Base-by-base conservation (phyloP, 64 coral and sea anemone genomes). In the Actinia tenebrosa region DNA sequence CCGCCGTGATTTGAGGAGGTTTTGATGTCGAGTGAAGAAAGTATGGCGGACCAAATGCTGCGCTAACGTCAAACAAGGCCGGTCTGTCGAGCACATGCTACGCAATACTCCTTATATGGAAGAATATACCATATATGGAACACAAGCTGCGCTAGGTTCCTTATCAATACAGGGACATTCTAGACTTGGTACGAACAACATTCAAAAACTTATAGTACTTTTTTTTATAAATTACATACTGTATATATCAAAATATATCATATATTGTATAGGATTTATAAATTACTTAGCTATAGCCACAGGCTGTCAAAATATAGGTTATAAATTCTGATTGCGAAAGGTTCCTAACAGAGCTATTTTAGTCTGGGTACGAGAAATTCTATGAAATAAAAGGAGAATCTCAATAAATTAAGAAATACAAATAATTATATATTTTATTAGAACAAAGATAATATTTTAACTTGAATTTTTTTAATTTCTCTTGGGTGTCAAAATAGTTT, bases 61-160 rank as follows among this genome's bases (percentile, higher is more conserved):
- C 90, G 59, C 82, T 71, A 86, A 85, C 61, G 46, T 83, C 59
- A 87, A 85, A 85, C 83, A 44, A 54, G 82, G 84, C 83, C 71
- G 72, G 83, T 42, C 25, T 43, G 71, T 42, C 16, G 11, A 30
- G 84, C 85, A 87, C 90, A 91, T 91, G 89, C 63, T 87, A 87
- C 90, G 90, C 66, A 91, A 91, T 46, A 71, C 71, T 25, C 90
- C 90, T 82, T 71, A 91, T 91, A 83, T 91, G 90, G 90, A 27
- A 25, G 80, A 14, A 20, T 27, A 45, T 11, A 69, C 90, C 85
- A 82, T 87, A 91, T 91, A n/a, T 91, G 90, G 45, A 20, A 3
- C 7, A 4, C 2, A 58, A 58, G 10, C 56, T 16, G 15, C 0
- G 15, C 10, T 14, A 14, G 15, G 56, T 11, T 58, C 56, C 56